Base-by-base conservation (phyloP, 2,797 vertebrate genomes). In the Sebastes matsubarae region DNA sequence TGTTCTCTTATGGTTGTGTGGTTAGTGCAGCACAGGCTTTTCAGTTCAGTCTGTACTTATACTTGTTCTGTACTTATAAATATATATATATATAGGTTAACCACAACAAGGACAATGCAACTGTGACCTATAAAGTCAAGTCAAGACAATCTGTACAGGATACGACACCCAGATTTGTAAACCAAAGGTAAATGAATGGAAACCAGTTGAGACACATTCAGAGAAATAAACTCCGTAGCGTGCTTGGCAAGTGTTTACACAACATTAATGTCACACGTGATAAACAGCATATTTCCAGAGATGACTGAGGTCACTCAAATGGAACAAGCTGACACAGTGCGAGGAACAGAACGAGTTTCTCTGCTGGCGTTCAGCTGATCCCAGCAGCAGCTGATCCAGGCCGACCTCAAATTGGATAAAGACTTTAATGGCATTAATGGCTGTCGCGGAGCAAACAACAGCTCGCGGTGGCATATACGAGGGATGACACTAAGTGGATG, bases 371-470 rank as follows among this genome's bases (percentile, higher is more conserved):
- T 63, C 2, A 30, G 73, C 79, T 73, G 75, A 84, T 25, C 38
- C 46, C 74, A 71, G 82, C 73, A 82, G 75, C 83, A 80, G 88
- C 82, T 85, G 87, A 74, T 69, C 73, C 65, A 59, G 64, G 36
- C 34, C 32, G 68, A 65, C 78, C 57, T 85, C 55, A 83, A 92
- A 89, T 80, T 80, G 84, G 88, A 92, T 93, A 67, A 91, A 85
- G 76, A 83, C 80, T 74, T 83, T 90, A 88, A 86, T 63, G 66
- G 72, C 59, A 68, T 88, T 92, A 91, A 67, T 83, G 86, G 79
- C 34, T 57, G 70, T 6, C 76, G 71, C 60, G 77, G 11, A 72
- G 80, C 76, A 72, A 89, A 87, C 86, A 88, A 69, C 79, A 87
- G 83, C 79, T 89, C 67, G 32, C 11, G 8, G 61, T 32, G 66